Conservation (phyloP, 2,113 vertebrate genomes). For the Oriolus oriolus region DNA sequence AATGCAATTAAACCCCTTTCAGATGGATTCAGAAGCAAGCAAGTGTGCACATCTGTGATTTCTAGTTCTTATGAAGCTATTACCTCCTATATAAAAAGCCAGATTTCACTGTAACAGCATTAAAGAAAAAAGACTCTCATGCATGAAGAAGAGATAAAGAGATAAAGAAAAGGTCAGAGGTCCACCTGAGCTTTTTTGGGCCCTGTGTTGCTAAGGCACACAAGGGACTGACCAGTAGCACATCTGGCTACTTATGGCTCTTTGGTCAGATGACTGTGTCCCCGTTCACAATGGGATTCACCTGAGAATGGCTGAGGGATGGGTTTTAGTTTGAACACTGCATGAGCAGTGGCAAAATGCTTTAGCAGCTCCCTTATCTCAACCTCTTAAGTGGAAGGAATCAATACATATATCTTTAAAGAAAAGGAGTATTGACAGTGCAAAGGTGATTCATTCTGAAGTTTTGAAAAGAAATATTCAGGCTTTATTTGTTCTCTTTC, state of each 20-base stretch:
- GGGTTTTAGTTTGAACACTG: not conserved
- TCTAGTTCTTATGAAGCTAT: not conserved
- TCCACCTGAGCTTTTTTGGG: not conserved
- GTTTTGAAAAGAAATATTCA: not conserved
- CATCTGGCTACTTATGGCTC: not conserved
- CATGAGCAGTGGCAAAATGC: not conserved
- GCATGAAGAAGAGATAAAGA: not conserved
- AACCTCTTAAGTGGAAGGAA: not conserved
- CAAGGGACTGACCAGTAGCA: not conserved
- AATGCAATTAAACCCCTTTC: not conserved
- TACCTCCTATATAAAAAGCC: not conserved
- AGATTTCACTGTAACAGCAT: not conserved
- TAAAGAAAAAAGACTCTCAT: not conserved
- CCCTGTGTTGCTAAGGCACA: not conserved
- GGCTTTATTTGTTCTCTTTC: not conserved
- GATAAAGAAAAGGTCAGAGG: constrained; percentile 33
- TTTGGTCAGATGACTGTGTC: not conserved
- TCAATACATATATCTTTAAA: not conserved
- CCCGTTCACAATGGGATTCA: not conserved
- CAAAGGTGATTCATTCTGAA: not conserved
- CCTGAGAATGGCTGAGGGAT: not conserved
- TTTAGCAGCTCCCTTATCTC: not conserved
- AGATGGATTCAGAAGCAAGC: not conserved
- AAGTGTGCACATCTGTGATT: not conserved
- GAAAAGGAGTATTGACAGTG: not conserved